Conservation (phyloP, 2,797 vertebrate genomes). For the Choloepus didactylus region DNA sequence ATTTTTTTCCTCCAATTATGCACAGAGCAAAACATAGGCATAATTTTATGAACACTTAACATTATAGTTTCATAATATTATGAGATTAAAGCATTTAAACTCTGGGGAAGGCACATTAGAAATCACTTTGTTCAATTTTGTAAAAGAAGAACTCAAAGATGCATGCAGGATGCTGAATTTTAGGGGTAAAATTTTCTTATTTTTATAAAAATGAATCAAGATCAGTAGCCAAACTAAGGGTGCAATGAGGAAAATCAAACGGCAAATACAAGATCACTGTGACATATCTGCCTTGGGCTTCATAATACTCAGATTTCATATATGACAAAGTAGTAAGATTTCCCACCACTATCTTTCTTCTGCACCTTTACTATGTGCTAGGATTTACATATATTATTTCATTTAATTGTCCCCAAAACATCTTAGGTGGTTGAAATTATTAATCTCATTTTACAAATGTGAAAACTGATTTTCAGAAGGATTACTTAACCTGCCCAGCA, state of each 20-base stretch:
- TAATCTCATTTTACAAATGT: not conserved
- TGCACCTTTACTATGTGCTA: not conserved
- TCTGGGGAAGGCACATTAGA: not conserved
- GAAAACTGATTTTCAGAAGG: slow-evolving; percentile 13
- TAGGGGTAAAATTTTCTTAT: not conserved
- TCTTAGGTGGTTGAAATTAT: not conserved
- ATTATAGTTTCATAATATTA: not conserved
- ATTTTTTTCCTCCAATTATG: not conserved
- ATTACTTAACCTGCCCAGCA: not conserved
- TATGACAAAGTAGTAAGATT: not conserved
- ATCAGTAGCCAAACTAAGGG: not conserved
- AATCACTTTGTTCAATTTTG: not conserved
- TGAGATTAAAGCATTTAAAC: not conserved
- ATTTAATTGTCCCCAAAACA: not conserved
- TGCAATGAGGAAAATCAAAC: not conserved
- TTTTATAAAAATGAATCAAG: not conserved
- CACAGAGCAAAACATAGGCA: not conserved
- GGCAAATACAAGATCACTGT: slow-evolving; percentile 12
- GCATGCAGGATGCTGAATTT: not conserved
- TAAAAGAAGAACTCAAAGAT: slow-evolving; percentile 7
- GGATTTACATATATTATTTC: not conserved
- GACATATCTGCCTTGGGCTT: not conserved
- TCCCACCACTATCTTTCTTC: not conserved
- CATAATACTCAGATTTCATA: not conserved
- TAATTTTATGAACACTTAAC: slow-evolving; percentile 45